Base-by-base conservation (phyloP, 1,140 invertebrate species). In the Cyphomyrmex costatus region DNA sequence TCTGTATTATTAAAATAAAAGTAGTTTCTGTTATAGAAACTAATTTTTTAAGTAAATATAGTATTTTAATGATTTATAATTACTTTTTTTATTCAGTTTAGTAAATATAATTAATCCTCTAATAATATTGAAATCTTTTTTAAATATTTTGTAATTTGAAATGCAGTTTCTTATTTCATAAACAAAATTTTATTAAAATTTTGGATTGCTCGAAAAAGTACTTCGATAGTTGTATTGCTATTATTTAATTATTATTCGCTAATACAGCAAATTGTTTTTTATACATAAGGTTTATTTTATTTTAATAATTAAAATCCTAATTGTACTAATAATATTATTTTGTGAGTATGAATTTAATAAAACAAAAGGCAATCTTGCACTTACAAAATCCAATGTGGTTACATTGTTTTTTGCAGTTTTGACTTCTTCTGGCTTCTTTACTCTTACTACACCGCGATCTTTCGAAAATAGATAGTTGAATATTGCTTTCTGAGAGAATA, bases 381-480 rank as follows among this genome's bases (percentile, higher is more conserved):
- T 80, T 80, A 80, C 77, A 16, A 80, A 80, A 36, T 80, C 77
- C 16, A 80, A 58, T 24, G 30, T 68, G 2, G 27, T 56, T 33
- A 56, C 77, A 16, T 24, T n/a, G 7, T 36, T 36, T 1, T 1
- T 2, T 79, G 0, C 0, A 46, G 8, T 51, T 27, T 5, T 27
- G 1, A 21, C 16, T 27, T 80, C 46, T 10, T 56, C 77, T 30
- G 46, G 21, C 0, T 53, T 68, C 1, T 30, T 80, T 19, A 80
- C 46, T 36, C 77, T 80, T 8, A 36, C 7, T 80, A 80, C 12
- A 36, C 1, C 0, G 21, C 21, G 27, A 14, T 53, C 5, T 5
- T 80, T 68, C 24, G 77, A 46, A 14, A 80, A 80, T 0, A 68
- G 2, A 68, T 24, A 56, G 5, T 68, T 36, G 21, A 68, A 6